Conservation (phyloP, 2,797 vertebrate species). For the Acridotheres tristis region DNA sequence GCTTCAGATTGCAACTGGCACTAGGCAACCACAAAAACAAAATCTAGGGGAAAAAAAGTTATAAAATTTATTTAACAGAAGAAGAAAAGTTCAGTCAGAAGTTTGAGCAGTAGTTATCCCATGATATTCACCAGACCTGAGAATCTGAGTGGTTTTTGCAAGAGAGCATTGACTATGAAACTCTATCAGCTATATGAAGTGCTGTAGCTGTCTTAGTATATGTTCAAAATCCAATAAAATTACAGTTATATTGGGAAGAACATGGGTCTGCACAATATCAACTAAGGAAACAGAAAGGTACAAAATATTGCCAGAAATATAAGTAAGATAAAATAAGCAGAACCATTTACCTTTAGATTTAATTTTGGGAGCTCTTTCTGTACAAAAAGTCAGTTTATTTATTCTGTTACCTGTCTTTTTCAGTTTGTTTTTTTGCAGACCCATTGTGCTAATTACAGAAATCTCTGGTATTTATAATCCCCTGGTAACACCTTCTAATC, state of each 20-base stretch:
- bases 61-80: neutral
- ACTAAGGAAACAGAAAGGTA: neutral
- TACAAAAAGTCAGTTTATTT: constrained; percentile 8
- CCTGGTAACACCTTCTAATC: constrained; percentile 53
- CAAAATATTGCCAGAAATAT: neutral
- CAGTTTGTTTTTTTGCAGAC: neutral
- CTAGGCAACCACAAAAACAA: neutral
- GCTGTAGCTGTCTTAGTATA: neutral
- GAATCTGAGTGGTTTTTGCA: neutral
- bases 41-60: neutral
- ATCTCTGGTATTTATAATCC: constrained; percentile 52
- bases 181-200: neutral
- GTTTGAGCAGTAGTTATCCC: neutral
- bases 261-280: neutral
- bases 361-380: neutral
- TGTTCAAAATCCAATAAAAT: neutral
- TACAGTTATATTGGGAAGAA: neutral
- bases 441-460: constrained; percentile 37
- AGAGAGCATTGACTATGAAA: neutral
- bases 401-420: neutral
- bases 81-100: neutral
- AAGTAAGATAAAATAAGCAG: neutral
- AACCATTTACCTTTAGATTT: neutral
- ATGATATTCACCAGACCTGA: neutral
- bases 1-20: neutral